Evolutionary conservation across 2,113 vertebrate genomes (phyloP).

Genomic region (Amblyopsis rosae): DNA sequence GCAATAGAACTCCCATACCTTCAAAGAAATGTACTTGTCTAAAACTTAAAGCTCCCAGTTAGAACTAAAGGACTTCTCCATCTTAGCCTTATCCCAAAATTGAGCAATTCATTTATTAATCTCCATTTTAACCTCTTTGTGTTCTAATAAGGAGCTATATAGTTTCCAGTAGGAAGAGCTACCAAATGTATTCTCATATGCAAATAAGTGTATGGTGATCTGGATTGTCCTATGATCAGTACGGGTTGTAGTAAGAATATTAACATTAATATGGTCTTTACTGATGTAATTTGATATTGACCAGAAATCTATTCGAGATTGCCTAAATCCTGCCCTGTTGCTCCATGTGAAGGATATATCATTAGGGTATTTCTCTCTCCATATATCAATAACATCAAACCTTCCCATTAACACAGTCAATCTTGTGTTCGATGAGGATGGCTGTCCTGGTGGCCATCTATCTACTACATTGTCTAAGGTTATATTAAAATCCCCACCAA

Average conservation of each 20-base stretch:
- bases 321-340: not conserved
- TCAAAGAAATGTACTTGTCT: not conserved
- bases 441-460: not conserved
- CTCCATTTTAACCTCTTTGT: not conserved
- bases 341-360: not conserved
- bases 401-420: not conserved
- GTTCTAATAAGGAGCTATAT: not conserved
- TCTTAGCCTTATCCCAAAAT: too few relatives aligned
- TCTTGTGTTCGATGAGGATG: not conserved
- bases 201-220: not conserved
- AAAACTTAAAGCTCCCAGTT: not conserved
- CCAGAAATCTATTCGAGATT: not conserved
- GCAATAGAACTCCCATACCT: not conserved
- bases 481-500: not conserved
- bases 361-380: not conserved
- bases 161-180: not conserved
- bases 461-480: not conserved
- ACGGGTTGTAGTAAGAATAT: not conserved
- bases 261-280: not conserved
- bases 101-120: not conserved
- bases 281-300: not conserved
- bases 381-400: conserved; percentile 2
- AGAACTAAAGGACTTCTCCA: too few relatives aligned
- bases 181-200: not conserved
- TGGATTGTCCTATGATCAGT: not conserved